A percentile compares a stretch with the other conserved stretches of the same genome.
phyloP scores from a whole-genome alignment of 30 jellyfish, hydroid and myxozoan genomes.

The Turritopsis dohrnii region DNA sequence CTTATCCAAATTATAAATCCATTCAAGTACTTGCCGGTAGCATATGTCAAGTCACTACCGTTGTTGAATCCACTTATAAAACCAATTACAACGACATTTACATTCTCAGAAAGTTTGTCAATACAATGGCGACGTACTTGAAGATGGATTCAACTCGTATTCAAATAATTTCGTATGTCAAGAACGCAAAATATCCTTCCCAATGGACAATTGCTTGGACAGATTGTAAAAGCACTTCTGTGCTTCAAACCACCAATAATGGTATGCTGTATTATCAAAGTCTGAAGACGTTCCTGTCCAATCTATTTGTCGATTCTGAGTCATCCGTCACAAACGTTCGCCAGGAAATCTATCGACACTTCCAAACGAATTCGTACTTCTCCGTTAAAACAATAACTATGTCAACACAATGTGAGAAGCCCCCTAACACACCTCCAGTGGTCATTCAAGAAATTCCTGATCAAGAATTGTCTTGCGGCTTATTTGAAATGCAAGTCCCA shows the following conservation, averaged over 20 bases:
- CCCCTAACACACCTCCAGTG: constrained; percentile 64
- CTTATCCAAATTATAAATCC: constrained; percentile 29
- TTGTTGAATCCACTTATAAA: constrained; percentile 34
- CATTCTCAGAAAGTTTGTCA: constrained; percentile 34
- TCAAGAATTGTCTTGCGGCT: constrained; percentile 51
- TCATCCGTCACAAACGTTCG: not conserved
- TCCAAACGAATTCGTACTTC: constrained; percentile 8
- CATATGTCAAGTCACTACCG: constrained; percentile 48
- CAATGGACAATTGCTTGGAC: constrained; percentile 25
- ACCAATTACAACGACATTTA: constrained; percentile 46
- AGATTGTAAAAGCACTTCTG: constrained; percentile 27
- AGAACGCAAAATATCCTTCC: constrained; percentile 26
- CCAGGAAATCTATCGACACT: not conserved
- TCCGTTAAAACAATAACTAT: not conserved
- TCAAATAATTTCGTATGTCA: constrained; percentile 44
- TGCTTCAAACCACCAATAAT: not conserved
- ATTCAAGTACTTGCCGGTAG: constrained; percentile 25
- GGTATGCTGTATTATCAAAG: not conserved
- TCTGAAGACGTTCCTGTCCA: not conserved
- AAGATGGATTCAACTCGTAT: constrained; percentile 24
- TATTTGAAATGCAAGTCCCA: constrained; percentile 39
- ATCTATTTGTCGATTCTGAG: not conserved
- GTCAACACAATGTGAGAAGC: constrained; percentile 26
- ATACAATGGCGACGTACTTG: constrained; percentile 40
- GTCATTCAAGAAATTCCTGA: constrained; percentile 8